Conservation (phyloP, 2,797 vertebrate species). For the Falco peregrinus region DNA sequence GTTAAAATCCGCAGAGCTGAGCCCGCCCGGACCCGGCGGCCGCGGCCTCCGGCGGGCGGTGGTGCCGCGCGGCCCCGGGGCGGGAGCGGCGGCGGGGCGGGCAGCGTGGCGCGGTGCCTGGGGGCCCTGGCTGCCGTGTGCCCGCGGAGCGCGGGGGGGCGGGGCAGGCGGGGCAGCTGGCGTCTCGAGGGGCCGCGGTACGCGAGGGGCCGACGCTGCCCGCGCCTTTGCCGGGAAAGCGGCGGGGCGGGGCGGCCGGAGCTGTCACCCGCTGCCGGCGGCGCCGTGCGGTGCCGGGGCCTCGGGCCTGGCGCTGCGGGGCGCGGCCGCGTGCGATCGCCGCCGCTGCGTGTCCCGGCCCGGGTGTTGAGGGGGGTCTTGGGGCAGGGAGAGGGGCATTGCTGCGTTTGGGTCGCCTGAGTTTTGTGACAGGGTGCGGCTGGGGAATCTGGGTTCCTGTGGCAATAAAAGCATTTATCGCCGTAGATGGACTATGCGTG, state of each 20-base stretch:
- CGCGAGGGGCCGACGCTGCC: background rate
- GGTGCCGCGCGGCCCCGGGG: background rate
- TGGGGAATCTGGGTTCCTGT: background rate
- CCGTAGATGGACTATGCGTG: rapidly evolving
- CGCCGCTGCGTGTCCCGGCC: background rate
- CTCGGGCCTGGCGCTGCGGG: background rate
- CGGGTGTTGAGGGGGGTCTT: too few species aligned
- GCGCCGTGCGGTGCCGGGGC: background rate
- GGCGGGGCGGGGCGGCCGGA: rapidly evolving
- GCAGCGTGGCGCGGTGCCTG: background rate
- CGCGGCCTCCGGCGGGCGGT: background rate
- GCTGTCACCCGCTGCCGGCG: background rate
- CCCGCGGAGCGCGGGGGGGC: background rate
- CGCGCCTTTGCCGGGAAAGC: background rate
- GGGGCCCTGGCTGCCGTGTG: background rate
- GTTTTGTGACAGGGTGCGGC: rapidly evolving
- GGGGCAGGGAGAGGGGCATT: too few species aligned
- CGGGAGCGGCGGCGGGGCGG: background rate
- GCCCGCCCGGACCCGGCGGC: background rate
- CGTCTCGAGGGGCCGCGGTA: background rate
- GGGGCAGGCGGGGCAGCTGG: background rate
- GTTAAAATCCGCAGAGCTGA: background rate
- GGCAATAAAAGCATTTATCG: background rate
- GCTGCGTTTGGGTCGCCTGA: background rate
- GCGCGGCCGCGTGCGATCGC: background rate